phyloP scores from a whole-genome alignment of 2,888 invertebrate genomes.

The Lochmaea crataegi region DNA sequence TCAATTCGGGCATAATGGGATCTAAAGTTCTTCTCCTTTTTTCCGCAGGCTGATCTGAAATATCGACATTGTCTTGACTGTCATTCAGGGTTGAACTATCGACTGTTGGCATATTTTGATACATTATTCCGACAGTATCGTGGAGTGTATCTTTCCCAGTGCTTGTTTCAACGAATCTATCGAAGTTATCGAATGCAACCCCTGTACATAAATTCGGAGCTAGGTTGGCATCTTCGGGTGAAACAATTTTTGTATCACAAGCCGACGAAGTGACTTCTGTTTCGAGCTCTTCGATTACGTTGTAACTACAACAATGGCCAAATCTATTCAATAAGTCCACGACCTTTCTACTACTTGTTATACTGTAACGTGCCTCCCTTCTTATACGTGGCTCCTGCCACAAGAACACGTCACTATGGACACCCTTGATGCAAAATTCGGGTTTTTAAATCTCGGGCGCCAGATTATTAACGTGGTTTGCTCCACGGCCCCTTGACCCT shows the following conservation, averaged over 20 bases:
- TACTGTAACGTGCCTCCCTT: too few relatives aligned
- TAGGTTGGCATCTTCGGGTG: neutral
- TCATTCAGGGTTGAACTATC: neutral
- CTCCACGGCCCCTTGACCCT: too few relatives aligned
- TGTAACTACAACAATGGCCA: neutral
- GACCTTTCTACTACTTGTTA: too few relatives aligned
- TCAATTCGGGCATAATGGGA: too few relatives aligned
- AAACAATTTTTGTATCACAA: neutral
- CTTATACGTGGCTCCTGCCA: too few relatives aligned
- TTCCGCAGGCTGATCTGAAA: too few relatives aligned
- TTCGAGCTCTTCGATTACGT: neutral
- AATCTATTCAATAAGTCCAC: neutral
- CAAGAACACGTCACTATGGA: too few relatives aligned
- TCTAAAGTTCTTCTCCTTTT: too few relatives aligned
- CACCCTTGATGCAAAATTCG: too few relatives aligned
- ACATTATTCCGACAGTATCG: neutral
- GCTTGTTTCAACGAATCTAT: neutral
- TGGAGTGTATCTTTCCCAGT: neutral
- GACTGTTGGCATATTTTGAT: neutral
- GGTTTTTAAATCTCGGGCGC: too few relatives aligned
- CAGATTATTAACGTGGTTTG: too few relatives aligned
- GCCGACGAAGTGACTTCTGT: constrained; percentile 1
- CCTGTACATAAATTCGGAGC: neutral
- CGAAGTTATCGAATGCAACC: neutral
- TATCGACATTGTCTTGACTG: too few relatives aligned